Percentiles rank a stretch among this genome's conserved stretches.
Conservation (phyloP, 2,113 vertebrate genomes). For the Pteropus alecto region DNA sequence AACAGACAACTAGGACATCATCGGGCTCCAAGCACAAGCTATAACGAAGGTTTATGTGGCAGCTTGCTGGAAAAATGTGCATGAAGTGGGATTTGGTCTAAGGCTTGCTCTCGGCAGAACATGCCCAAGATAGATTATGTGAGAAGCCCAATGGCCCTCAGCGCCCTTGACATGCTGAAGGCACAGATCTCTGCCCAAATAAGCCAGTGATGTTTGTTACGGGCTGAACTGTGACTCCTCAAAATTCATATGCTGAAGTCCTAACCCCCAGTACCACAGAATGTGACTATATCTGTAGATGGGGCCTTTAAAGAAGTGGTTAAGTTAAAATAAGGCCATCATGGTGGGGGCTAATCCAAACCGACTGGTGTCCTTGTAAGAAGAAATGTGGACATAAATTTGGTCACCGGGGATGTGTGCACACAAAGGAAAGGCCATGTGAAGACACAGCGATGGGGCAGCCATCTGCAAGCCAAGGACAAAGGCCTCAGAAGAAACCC, state of each 20-base stretch:
- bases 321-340: background rate
- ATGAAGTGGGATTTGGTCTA: background rate
- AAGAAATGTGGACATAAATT: background rate
- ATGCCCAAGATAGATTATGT: accelerated
- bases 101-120: background rate
- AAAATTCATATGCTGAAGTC: background rate
- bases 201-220: background rate
- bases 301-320: background rate
- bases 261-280: background rate
- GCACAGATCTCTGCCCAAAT: background rate
- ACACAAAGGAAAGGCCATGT: background rate
- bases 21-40: background rate
- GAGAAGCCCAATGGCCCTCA: background rate
- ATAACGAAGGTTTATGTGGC: background rate
- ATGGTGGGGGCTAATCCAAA: background rate
- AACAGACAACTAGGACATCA: too few relatives aligned
- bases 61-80: background rate
- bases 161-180: background rate
- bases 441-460: background rate
- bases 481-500: background rate
- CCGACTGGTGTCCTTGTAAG: background rate
- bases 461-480: background rate
- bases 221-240: background rate
- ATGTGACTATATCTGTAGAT: background rate
- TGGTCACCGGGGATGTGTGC: background rate